phyloP scores from a whole-genome alignment of 2,113 vertebrate genomes.

The Pipa parva region DNA sequence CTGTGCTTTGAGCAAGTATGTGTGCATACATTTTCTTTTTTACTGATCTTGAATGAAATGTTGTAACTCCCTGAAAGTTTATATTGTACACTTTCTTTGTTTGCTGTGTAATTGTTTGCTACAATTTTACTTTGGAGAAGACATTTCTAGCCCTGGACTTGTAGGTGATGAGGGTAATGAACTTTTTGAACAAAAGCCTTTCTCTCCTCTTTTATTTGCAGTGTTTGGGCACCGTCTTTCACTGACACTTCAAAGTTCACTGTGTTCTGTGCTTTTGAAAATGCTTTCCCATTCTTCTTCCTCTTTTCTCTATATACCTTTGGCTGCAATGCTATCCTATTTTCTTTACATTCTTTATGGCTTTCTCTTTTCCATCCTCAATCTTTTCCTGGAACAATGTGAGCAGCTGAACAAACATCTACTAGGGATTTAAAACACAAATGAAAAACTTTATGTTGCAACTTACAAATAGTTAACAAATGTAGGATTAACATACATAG shows the following conservation, averaged over 20 bases:
- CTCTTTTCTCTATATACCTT: not conserved
- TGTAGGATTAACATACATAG: conserved; percentile 21
- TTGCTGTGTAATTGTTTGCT: conserved; percentile 9
- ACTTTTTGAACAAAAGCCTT: conserved; percentile 1
- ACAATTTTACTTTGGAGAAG: not conserved
- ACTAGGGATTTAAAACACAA: conserved; percentile 10
- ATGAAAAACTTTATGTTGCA: conserved; percentile 18
- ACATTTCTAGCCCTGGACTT: not conserved
- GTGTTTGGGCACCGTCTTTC: not conserved
- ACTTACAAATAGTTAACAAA: conserved; percentile 16
- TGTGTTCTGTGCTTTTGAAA: not conserved
- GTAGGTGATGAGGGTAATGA: not conserved
- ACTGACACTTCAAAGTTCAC: not conserved
- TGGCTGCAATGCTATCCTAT: conserved; percentile 2
- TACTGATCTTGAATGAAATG: conserved; percentile 18
- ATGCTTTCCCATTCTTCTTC: not conserved
- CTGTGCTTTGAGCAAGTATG: conserved; percentile 8
- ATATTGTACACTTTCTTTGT: conserved; percentile 15
- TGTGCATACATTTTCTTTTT: conserved; percentile 12
- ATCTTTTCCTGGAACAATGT: not conserved
- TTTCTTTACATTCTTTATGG: not conserved
- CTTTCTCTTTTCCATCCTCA: not conserved
- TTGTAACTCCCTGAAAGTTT: conserved; percentile 20
- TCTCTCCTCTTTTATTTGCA: not conserved
- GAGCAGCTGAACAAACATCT: conserved; percentile 34